Base-by-base conservation (phyloP, 1,140 invertebrate genomes). In the Zaprionus gabonicus region DNA sequence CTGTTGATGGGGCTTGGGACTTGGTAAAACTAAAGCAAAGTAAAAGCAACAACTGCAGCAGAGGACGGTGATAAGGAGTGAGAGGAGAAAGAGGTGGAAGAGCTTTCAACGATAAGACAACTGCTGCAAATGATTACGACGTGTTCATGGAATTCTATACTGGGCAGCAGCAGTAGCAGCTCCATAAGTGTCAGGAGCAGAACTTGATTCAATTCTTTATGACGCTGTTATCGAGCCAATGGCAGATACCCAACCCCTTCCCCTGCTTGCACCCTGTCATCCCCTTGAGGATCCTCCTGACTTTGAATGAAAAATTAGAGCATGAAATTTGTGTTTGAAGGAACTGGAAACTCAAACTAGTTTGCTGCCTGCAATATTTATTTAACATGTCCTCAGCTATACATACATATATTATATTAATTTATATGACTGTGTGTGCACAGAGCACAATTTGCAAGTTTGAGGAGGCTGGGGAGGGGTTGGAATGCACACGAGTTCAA, bases 121-220 rank as follows among this genome's bases (percentile, higher is more conserved):
- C 84, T 87, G 81, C 66, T 66, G 85, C 81, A 88, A 88, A 90
- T 90, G 84, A 88, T 88, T 81, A 88, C 84, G 84, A 88, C 78
- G 78, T 90, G 84, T 76, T 78, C 75, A 70, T 60, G 78, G 77
- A 63, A 80, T 68, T 55, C 62, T 71, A 71, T 66, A 66, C 46
- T 51, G 46, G 46, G 20, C 46, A 51, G 46, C 46, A 51, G 46
- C 65, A 67, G 71, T 6, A 36, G 65, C 70, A 75, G 79, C 82
- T 75, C 77, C 82, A 79, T 88, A 87, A 87, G 87, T 87, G 84
- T 88, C 84, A 84, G 70, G 46, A 78, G 44, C 84, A 88, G 78
- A 70, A 88, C 81, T 71, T 57, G 75, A 88, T 88, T 88, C 84
- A 84, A 88, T 88, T 90, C 85, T 84, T 84, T 87, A 88, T 81